Evolutionary conservation across 2,888 invertebrate genomes (phyloP).

Genomic region (Meghimatium bilineatum): DNA sequence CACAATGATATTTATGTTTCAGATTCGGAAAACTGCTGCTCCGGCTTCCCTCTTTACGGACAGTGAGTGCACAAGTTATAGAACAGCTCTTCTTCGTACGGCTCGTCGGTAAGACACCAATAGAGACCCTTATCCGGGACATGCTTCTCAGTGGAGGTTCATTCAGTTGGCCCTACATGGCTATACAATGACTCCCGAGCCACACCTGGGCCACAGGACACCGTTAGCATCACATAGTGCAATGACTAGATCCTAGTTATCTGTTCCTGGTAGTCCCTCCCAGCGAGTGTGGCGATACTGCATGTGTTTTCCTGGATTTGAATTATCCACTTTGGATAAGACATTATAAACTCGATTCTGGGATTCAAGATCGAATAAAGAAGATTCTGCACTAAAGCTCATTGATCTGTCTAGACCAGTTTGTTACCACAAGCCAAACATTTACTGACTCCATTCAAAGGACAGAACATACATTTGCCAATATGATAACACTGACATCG

Average conservation of each 20-base stretch:
- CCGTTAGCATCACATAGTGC: slow-evolving; percentile 22
- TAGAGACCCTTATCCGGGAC: slow-evolving; percentile 96
- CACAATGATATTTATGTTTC: background rate
- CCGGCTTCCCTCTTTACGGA: slow-evolving; percentile 92
- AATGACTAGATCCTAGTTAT: slow-evolving; percentile 1
- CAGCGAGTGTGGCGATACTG: slow-evolving; percentile 1
- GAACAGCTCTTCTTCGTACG: slow-evolving; percentile 98
- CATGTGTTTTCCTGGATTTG: background rate
- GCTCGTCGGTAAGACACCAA: slow-evolving; percentile 97
- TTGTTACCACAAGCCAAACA: no score
- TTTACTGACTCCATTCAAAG: no score
- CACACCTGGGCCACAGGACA: slow-evolving; percentile 31
- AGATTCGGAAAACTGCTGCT: slow-evolving; percentile 96
- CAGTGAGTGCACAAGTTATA: slow-evolving; percentile 94
- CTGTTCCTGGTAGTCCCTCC: slow-evolving; percentile 25
- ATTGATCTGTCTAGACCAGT: no score
- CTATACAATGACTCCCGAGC: slow-evolving; percentile 66
- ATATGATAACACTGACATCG: no score
- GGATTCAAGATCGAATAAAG: background rate
- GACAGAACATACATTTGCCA: no score
- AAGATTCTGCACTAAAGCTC: background rate
- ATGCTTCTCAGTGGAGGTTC: slow-evolving; percentile 97
- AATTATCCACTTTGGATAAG: background rate
- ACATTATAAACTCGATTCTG: background rate
- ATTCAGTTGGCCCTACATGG: slow-evolving; percentile 98